A percentile compares a stretch with the other conserved stretches of the same genome.
phyloP scores from a whole-genome alignment of 2,113 vertebrate species.

The Protobothrops flavoviridis region DNA sequence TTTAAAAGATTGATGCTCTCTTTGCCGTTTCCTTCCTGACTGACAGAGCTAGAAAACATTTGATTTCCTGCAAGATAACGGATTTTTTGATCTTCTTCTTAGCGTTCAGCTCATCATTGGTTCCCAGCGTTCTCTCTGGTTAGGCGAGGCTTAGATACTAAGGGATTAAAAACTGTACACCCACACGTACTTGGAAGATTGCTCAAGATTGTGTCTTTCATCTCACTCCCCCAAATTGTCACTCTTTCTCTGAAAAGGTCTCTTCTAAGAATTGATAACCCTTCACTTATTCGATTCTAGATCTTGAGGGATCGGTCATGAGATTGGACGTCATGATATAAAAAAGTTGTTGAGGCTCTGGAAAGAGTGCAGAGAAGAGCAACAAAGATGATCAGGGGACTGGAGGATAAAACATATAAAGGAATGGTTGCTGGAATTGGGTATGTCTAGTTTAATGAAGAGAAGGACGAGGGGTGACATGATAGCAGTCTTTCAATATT shows the following conservation, averaged over 20 bases:
- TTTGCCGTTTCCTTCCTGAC: slow-evolving; percentile 51
- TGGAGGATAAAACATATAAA: too few species aligned
- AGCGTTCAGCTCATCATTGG: not conserved
- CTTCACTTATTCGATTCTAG: not conserved
- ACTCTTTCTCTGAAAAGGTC: not conserved
- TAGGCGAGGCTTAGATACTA: not conserved
- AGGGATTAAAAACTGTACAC: not conserved
- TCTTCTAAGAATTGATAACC: not conserved
- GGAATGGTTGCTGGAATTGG: too few species aligned
- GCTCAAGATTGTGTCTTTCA: not conserved
- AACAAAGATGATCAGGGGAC: too few species aligned
- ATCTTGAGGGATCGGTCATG: not conserved
- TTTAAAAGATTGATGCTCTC: slow-evolving; percentile 18
- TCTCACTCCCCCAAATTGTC: not conserved
- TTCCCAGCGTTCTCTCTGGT: not conserved
- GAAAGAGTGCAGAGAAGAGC: too few species aligned
- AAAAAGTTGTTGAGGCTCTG: too few species aligned
- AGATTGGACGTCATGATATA: too few species aligned
- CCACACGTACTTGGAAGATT: not conserved
- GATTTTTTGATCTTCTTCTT: slow-evolving; percentile 15
- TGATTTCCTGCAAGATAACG: slow-evolving; percentile 42
- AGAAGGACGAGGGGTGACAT: too few species aligned
- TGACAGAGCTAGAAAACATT: slow-evolving; percentile 17
- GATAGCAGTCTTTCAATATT: too few species aligned
- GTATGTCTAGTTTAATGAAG: too few species aligned